Evolutionary conservation across 1,140 invertebrate species (phyloP), one percentile per base, ranked within the genome.

Genomic region (Drosophila trapezifrons): DNA sequence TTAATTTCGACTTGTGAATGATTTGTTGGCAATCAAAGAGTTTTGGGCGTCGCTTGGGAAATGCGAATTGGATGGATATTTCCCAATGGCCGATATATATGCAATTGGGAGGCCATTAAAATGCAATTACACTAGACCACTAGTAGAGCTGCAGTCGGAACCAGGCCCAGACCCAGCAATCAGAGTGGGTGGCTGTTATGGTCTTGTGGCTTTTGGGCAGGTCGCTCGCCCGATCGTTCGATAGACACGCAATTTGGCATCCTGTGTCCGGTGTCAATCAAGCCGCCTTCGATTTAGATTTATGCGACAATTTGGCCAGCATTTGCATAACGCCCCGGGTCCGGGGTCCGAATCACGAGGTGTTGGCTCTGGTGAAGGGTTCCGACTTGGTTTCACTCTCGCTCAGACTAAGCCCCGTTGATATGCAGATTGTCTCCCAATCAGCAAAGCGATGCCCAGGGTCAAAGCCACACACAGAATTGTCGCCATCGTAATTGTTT

Each of bases 101-200:
- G 70, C 78, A 47, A 46, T 76, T 70, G 63, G 58, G 76, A 80
- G 78, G 69, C 80, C 84, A 87, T 87, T 87, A 89, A 89, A 89
- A 77, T 87, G 84, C 80, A 84, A 87, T 87, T 87, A 87, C 60
- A 54, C 29, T 1, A 69, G 49, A 46, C 59, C 66, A 58, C 69
- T 66, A 59, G 40, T 66, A 42, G 32, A 55, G 49, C 58, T 37
- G 58, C 63, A 18, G 25, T 35, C 18, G 42, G 38, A 74, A 54
- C 37, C 45, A 54, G 46, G 9, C 18, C 51, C 40, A 32, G 49
- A 47, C 45, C 43, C 40, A 59, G 51, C 10, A 18, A 37, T 15
- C 46, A 38, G 72, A 76, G 76, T 85, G 82, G 70, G 57, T 87
- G 71, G 69, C 37, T 27, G 43, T 38, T 40, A 75, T 22, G 47